Conservation (phyloP, 2,888 invertebrate species). For the Heliothis peltigera region DNA sequence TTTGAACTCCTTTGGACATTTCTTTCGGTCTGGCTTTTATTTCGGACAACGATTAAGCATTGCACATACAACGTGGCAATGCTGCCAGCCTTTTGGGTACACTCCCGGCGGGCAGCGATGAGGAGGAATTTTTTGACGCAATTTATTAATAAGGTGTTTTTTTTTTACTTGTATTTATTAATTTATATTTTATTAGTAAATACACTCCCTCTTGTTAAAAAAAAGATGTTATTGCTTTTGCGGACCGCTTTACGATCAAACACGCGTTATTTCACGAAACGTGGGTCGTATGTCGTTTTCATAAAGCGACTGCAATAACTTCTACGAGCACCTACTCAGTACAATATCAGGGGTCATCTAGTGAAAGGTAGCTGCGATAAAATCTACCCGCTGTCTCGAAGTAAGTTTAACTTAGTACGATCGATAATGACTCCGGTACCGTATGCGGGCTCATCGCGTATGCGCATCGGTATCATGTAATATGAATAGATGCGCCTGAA, state of each 20-base stretch:
- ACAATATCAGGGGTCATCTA: conserved; percentile 22
- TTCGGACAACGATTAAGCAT: too few species aligned
- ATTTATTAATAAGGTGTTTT: too few species aligned
- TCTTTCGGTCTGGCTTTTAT: too few species aligned
- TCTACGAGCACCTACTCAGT: background rate
- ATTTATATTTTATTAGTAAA: too few species aligned
- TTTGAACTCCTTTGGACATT: too few species aligned
- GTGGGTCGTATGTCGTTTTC: background rate
- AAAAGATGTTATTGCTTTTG: too few species aligned
- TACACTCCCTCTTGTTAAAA: too few species aligned
- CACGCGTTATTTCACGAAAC: background rate
- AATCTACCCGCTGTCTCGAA: conserved; percentile 18
- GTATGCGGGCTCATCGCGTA: conserved; percentile 85
- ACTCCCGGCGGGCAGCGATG: too few species aligned
- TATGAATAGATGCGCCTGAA: conserved; percentile 85
- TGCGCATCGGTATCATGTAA: conserved; percentile 85
- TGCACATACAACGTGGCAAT: too few species aligned
- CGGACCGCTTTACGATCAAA: background rate
- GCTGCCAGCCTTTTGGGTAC: too few species aligned
- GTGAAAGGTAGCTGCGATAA: conserved; percentile 15
- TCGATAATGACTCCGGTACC: conserved; percentile 60
- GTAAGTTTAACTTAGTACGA: conserved; percentile 37
- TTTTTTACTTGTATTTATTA: too few species aligned
- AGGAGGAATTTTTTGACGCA: too few species aligned
- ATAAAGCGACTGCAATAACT: conserved; percentile 1